These are phyloP conservation scores for Pelobates fuscus DNA, from an alignment of 2,113 vertebrate genomes.

Conservation along the genomic window DNA sequence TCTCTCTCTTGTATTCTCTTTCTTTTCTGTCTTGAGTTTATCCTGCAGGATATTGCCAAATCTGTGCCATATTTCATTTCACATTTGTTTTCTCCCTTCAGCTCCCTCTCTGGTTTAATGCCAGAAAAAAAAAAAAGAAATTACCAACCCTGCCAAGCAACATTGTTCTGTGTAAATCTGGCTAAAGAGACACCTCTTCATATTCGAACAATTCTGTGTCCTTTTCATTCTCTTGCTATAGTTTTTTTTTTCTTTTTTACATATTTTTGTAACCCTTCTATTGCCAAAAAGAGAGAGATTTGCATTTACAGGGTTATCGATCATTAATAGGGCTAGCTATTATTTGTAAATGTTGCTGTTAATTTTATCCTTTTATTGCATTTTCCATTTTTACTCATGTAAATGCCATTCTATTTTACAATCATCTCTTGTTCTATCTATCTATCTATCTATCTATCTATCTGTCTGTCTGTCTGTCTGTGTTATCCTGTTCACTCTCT, in stretches of 20 bases:
- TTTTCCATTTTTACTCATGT: neutral
- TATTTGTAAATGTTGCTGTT: neutral
- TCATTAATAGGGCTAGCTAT: too few relatives aligned
- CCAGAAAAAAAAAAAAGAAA: slow-evolving; percentile 39
- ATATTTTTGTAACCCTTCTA: neutral
- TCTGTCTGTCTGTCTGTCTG: too few relatives aligned
- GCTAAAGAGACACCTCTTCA: slow-evolving; percentile 17
- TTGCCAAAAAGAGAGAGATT: neutral
- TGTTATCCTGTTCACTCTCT: neutral
- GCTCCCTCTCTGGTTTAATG: slow-evolving; percentile 45
- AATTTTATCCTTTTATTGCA: neutral
- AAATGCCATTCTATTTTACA: too few relatives aligned
- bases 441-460: too few relatives aligned
- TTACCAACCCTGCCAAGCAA: slow-evolving; percentile 46
- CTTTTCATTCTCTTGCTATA: neutral
- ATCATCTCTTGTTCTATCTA: too few relatives aligned
- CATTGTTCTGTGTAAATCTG: slow-evolving; percentile 44
- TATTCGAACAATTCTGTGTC: slow-evolving; percentile 22
- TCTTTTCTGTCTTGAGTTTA: slow-evolving; percentile 46
- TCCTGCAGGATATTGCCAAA: slow-evolving; percentile 50
- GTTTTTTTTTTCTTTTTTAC: slow-evolving; percentile 10
- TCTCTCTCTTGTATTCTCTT: slow-evolving; percentile 2
- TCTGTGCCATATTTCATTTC: slow-evolving; percentile 50
- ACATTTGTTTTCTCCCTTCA: slow-evolving; percentile 43
- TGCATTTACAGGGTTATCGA: too few relatives aligned